A percentile compares a stretch with the other conserved stretches of the same genome.
phyloP scores from a whole-genome alignment of 2,113 vertebrate genomes.

The Lota lota region DNA sequence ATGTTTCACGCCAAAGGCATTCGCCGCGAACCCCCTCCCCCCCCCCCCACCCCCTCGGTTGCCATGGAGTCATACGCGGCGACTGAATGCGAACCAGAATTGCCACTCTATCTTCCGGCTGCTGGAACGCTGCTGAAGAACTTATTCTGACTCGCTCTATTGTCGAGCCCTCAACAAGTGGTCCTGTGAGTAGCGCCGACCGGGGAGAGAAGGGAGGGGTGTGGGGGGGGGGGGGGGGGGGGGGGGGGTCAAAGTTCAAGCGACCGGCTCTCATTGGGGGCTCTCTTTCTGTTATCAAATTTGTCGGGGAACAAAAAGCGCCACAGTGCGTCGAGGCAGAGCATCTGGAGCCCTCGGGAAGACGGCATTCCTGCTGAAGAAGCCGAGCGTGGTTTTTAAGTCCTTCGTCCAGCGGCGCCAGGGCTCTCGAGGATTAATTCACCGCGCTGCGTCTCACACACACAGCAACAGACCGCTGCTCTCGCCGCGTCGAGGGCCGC shows the following conservation, averaged over 20 bases:
- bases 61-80: constrained; percentile 78
- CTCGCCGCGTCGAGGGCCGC: constrained; percentile 19
- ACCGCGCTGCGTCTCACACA: constrained; percentile 5
- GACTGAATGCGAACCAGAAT: constrained; percentile 57
- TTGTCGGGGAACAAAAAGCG: constrained; percentile 71
- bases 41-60: constrained; percentile 54
- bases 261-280: constrained; percentile 55
- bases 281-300: constrained; percentile 71
- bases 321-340: constrained; percentile 54
- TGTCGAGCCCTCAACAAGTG: constrained; percentile 74
- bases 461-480: constrained; percentile 21
- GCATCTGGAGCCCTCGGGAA: constrained; percentile 53
- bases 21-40: neutral
- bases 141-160: constrained; percentile 74
- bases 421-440: constrained; percentile 19
- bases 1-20: constrained; percentile 36
- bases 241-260: constrained; percentile 67
- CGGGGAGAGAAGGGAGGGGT: constrained; percentile 55
- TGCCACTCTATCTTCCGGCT: constrained; percentile 64
- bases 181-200: constrained; percentile 69
- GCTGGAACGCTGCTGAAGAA: constrained; percentile 49
- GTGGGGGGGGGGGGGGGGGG: too few species aligned
- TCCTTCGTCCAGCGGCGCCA: constrained; percentile 19
- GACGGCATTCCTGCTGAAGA: constrained; percentile 24
- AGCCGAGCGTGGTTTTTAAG: neutral